These are phyloP conservation scores for Ailuropoda melanoleuca DNA, from an alignment of 2,113 vertebrate genomes.

Conservation along the genomic window DNA sequence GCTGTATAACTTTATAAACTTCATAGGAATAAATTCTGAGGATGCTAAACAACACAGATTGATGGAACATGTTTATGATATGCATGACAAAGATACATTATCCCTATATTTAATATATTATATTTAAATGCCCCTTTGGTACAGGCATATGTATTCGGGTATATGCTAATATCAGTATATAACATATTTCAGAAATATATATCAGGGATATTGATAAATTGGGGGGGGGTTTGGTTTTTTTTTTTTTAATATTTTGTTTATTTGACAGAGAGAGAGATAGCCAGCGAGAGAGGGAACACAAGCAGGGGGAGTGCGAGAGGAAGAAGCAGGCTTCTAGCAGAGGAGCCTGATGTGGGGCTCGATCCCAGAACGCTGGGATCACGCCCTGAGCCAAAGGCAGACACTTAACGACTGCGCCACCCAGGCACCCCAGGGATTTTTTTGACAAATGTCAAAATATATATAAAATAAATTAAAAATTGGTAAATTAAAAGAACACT, in stretches of 20 bases:
- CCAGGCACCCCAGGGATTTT: no score
- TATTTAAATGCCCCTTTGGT: not conserved
- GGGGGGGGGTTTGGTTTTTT: no score
- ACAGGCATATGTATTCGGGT: not conserved
- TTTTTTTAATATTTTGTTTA: no score
- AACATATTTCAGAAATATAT: not conserved
- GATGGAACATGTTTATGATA: not conserved
- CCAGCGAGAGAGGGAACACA: no score
- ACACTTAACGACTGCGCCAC: no score
- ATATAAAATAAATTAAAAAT: not conserved
- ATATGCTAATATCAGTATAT: not conserved
- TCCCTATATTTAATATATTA: not conserved
- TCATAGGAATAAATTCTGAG: not conserved
- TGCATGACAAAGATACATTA: not conserved
- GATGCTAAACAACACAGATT: not conserved
- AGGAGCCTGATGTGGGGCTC: no score
- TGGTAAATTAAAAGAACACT: not conserved
- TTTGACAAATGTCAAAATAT: no score
- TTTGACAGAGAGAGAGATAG: no score
- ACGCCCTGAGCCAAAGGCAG: no score
- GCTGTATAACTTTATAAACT: not conserved
- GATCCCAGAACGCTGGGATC: no score
- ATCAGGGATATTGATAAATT: not conserved
- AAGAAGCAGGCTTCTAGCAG: no score
- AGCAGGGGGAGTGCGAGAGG: no score